Base-by-base conservation (phyloP, 1,140 invertebrate species). In the Piezodorus guildinii region DNA sequence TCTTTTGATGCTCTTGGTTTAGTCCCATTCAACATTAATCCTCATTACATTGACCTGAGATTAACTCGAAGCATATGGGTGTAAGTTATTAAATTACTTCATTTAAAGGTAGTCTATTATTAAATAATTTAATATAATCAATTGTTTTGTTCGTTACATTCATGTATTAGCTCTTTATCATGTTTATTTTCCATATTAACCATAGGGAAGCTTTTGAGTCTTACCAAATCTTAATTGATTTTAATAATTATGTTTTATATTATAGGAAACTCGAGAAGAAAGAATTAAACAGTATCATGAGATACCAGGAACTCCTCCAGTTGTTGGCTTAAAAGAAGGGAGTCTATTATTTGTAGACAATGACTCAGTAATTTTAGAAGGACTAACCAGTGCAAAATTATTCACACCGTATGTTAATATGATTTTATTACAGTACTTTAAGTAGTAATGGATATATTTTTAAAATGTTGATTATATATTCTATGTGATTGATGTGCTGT, bases 21-120 rank as follows among this genome's bases (percentile, higher is more conserved):
- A 16, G 81, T 92, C 4, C 85, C 87, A 4, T 91, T 91, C 72
- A 91, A 92, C 73, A 90, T 92, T 49, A 92, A 91, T 74, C 86
- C 88, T 43, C 89, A 92, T 74, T 92, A 88, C 72, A 72, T 87
- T 67, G 88, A 91, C 61, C 80, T 46, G 75, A 83, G 68, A 69
- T 76, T 16, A 77, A 73, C 69, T 80, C 78, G 64, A 83, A 74
- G 64, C 87, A 90, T 73, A 86, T 84, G 76, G 87, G 87, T 30
- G 87, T 88, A 75, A 85, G 71, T 68, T 10, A 39, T 39, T 12
- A 10, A 39, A 39, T 4, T 39, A 30, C 27, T 39, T 10, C 12
- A 39, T 39, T 39, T n/a, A 39, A 10, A 5, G 6, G 12, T 10
- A 10, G 34, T 10, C 6, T 12, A 10, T 39, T 10, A 12, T 39